A percentile compares a stretch with the other conserved stretches of the same genome.
phyloP scores from a whole-genome alignment of 2,888 invertebrate genomes.

The Napeogenes inachia region DNA sequence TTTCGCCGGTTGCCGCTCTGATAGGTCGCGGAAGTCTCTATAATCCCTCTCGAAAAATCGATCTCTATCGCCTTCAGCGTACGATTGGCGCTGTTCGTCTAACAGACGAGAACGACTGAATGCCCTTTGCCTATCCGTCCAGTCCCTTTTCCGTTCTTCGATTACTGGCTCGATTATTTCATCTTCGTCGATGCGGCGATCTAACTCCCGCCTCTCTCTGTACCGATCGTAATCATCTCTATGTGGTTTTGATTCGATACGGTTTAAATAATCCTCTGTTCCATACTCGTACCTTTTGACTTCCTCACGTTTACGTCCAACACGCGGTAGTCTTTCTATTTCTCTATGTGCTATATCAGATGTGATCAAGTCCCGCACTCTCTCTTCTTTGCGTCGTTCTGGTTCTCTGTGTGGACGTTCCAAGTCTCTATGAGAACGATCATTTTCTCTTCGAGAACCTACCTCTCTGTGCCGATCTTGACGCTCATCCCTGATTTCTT shows the following conservation, averaged over 20 bases:
- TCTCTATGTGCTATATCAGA: slow-evolving; percentile 57
- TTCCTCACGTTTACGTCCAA: slow-evolving; percentile 67
- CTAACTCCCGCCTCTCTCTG: slow-evolving; percentile 63
- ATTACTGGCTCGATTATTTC: slow-evolving; percentile 69
- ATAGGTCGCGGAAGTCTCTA: slow-evolving; percentile 63
- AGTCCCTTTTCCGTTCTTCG: slow-evolving; percentile 63
- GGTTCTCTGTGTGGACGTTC: slow-evolving; percentile 42
- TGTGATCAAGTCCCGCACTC: slow-evolving; percentile 50
- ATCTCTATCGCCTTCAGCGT: slow-evolving; percentile 62
- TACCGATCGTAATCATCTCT: slow-evolving; percentile 65
- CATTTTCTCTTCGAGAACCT: slow-evolving; percentile 66
- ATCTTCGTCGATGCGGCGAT: slow-evolving; percentile 68
- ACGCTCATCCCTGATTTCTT: slow-evolving; percentile 72
- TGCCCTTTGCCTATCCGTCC: slow-evolving; percentile 66
- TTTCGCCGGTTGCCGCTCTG: slow-evolving; percentile 65
- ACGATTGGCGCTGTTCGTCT: slow-evolving; percentile 69
- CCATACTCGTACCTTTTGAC: slow-evolving; percentile 67
- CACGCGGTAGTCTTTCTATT: slow-evolving; percentile 66
- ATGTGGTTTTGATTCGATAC: slow-evolving; percentile 59
- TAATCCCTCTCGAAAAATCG: slow-evolving; percentile 68
- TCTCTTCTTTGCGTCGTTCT: slow-evolving; percentile 58
- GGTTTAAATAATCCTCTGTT: slow-evolving; percentile 64
- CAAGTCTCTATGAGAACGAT: slow-evolving; percentile 62
- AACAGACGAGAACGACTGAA: slow-evolving; percentile 70
- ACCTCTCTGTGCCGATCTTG: slow-evolving; percentile 63